These are phyloP conservation scores for Pseudolycoriella hygida DNA, from an alignment of 2,888 invertebrate genomes.

Conservation along the genomic window DNA sequence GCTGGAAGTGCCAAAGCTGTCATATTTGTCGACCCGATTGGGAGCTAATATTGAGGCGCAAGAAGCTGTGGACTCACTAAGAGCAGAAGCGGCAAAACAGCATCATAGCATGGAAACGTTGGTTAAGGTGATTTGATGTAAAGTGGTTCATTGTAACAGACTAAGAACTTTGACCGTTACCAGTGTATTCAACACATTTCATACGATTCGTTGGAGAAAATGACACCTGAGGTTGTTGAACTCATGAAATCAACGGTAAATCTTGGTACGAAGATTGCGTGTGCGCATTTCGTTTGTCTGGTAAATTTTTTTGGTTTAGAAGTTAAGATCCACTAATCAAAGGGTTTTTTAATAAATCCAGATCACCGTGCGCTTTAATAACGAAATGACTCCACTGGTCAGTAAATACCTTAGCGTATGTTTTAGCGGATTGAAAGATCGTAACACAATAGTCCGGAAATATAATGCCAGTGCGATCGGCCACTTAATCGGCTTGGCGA, in stretches of 20 bases:
- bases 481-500: slow-evolving; percentile 45
- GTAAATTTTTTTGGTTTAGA: slow-evolving; percentile 30
- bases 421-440: slow-evolving; percentile 63
- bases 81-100: slow-evolving; percentile 64
- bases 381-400: slow-evolving; percentile 36
- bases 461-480: slow-evolving; percentile 73
- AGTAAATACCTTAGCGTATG: slow-evolving; percentile 36
- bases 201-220: slow-evolving; percentile 53
- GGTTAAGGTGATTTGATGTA: slow-evolving; percentile 38
- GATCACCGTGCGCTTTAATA: slow-evolving; percentile 32
- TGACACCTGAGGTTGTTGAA: slow-evolving; percentile 67
- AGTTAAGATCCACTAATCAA: neutral
- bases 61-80: slow-evolving; percentile 58
- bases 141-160: neutral
- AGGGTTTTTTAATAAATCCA: no score
- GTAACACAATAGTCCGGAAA: slow-evolving; percentile 68
- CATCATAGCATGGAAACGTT: slow-evolving; percentile 82
- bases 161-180: slow-evolving; percentile 8
- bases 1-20: slow-evolving; percentile 60
- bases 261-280: slow-evolving; percentile 68
- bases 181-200: slow-evolving; percentile 56
- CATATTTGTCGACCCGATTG: slow-evolving; percentile 58
- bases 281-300: slow-evolving; percentile 60
- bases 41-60: slow-evolving; percentile 51
- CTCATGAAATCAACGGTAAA: slow-evolving; percentile 62